A percentile compares a stretch with the other conserved stretches of the same genome.
These are phyloP conservation scores for Drymonia ruficornis DNA, from an alignment of 2,888 invertebrate genomes.

Conservation along the genomic window DNA sequence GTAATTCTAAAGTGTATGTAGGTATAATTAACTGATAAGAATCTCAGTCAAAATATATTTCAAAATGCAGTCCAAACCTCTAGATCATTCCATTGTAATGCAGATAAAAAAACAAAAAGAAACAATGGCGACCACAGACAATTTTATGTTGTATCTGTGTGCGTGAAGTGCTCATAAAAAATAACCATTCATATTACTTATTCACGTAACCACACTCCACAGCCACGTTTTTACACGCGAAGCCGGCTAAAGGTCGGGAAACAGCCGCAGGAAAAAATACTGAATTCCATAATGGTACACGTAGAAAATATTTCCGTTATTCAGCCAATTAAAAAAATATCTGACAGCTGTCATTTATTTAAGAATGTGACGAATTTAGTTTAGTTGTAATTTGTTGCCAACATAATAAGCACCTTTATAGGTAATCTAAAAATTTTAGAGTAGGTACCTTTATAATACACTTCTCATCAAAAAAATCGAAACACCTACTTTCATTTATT, in stretches of 20 bases:
- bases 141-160: constrained; percentile 14
- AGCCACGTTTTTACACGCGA: constrained; percentile 32
- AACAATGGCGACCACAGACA: constrained; percentile 28
- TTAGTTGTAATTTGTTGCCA: too few relatives aligned
- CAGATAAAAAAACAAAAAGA: constrained; percentile 30
- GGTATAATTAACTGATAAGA: background rate
- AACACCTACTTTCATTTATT: too few relatives aligned
- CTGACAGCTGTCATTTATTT: background rate
- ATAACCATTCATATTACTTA: constrained; percentile 37
- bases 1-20: too few relatives aligned
- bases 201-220: constrained; percentile 26
- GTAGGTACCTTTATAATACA: too few relatives aligned
- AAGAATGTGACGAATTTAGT: too few relatives aligned
- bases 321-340: background rate
- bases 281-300: constrained; percentile 3
- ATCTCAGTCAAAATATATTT: background rate
- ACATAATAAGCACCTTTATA: too few relatives aligned
- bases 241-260: constrained; percentile 34
- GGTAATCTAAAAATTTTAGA: too few relatives aligned
- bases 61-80: background rate
- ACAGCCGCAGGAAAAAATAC: constrained; percentile 18
- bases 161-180: constrained; percentile 24
- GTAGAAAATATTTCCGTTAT: constrained; percentile 1
- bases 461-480: too few relatives aligned
- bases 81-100: constrained; percentile 23